These are phyloP conservation scores for Junonia oenone DNA, from an alignment of 2,888 invertebrate genomes.

Conservation along the genomic window DNA sequence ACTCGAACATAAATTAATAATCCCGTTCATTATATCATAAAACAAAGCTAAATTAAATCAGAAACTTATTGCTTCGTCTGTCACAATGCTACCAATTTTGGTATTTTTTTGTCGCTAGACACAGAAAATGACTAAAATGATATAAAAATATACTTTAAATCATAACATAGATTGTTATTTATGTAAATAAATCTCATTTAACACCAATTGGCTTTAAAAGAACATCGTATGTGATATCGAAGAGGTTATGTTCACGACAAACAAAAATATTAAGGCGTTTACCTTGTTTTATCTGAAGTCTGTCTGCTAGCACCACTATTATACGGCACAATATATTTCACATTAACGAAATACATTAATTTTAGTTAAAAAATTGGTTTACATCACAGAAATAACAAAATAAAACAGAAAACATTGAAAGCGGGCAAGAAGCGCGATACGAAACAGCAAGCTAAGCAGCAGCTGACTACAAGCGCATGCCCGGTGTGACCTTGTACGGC, in stretches of 20 bases:
- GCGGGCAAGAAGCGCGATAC: conserved; percentile 81
- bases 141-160: neutral
- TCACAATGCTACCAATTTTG: conserved; percentile 11
- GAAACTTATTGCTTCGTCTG: conserved; percentile 4
- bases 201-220: conserved; percentile 36
- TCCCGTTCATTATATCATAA: neutral
- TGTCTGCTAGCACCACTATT: conserved; percentile 62
- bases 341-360: conserved; percentile 60
- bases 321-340: conserved; percentile 65
- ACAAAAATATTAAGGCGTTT: conserved; percentile 79
- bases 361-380: conserved; percentile 73
- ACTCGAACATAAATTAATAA: conserved; percentile 1
- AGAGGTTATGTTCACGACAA: conserved; percentile 78
- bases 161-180: neutral
- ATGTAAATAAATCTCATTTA: neutral
- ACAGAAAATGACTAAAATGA: neutral
- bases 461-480: conserved; percentile 79
- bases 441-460: conserved; percentile 85
- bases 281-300: conserved; percentile 65
- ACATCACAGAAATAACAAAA: conserved; percentile 80
- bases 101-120: neutral
- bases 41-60: neutral
- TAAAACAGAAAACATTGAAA: conserved; percentile 80
- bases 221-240: conserved; percentile 57
- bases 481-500: conserved; percentile 55